Base-by-base conservation (phyloP, 2,113 vertebrate species). In the Ageneiosus marmoratus region DNA sequence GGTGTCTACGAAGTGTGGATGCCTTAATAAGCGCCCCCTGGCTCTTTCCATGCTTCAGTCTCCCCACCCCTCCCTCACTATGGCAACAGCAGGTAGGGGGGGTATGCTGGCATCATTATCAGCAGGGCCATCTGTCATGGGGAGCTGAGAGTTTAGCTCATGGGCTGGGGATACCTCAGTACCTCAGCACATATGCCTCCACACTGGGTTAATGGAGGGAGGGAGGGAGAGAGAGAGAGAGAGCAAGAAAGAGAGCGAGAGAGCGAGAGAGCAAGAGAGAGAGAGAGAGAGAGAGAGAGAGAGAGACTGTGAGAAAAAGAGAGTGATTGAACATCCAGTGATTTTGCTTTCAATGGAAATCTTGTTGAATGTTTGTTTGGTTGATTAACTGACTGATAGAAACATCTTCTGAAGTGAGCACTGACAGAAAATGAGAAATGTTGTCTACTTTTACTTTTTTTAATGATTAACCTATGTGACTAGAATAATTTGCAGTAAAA, bases 121-220 rank as follows among this genome's bases (percentile, higher is more conserved):
- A 95, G 91, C 81, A 89, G 89, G 93, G 93, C 95, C 96, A 95
- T 96, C 96, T 97, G 95, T 94, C 95, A 92, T 80, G 41, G 87
- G 91, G 92, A 90, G 93, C 91, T 90, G 70, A 83, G 78, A 82
- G 77, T 75, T 85, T 82, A 82, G 83, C 80, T 84, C 81, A 76
- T 67, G 77, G 76, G 72, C 62, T 46, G 78, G 63, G 78, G 74
- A 74, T 81, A 72, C 62, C 50, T 78, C 85, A 80, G 85, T 80
- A 83, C 65, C 76, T 84, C 60, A 58, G 82, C 74, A 86, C 84
- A 88, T 86, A 88, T 88, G 84, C 81, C 82, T 86, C 80, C 44
- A 67, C 79, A 76, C 81, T 55, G 74, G 73, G 46, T 56, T 87
- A 74, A 84, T 50, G 62, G 77, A 76, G 50, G 50, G 27, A 80